A percentile compares a stretch with the other conserved stretches of the same genome.
These are phyloP conservation scores for Euschistus heros DNA, from an alignment of 1,140 invertebrate genomes.

Conservation along the genomic window DNA sequence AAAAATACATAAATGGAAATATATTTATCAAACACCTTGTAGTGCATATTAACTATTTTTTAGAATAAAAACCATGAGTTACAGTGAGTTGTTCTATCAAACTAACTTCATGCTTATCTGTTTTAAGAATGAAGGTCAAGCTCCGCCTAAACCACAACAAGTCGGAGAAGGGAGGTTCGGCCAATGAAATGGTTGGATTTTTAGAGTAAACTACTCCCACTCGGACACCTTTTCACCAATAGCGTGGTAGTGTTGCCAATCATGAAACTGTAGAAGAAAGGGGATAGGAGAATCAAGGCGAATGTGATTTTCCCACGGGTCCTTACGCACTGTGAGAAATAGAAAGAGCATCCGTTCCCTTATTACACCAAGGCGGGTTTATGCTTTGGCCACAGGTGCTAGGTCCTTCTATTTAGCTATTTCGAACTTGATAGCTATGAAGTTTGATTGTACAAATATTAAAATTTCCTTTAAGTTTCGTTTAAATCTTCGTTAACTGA, in stretches of 20 bases:
- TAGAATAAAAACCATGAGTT: no score
- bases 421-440: no score
- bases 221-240: conserved; percentile 7
- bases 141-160: conserved; percentile 6
- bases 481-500: no score
- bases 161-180: not conserved
- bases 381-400: conserved; percentile 2
- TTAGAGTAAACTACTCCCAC: conserved; percentile 2
- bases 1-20: not conserved
- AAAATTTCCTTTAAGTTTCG: no score
- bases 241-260: conserved; percentile 25
- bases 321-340: conserved; percentile 31
- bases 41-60: no score
- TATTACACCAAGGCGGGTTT: conserved; percentile 11
- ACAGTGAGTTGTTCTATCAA: not conserved
- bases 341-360: conserved; percentile 32
- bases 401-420: no score
- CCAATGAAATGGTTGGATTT: not conserved
- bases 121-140: conserved; percentile 16
- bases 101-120: conserved; percentile 2
- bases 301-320: conserved; percentile 31
- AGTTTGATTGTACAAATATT: no score
- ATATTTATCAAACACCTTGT: no score
- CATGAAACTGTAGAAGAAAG: conserved; percentile 24
- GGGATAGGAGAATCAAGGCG: conserved; percentile 28